Evolutionary conservation across 2,113 vertebrate genomes (phyloP).

Genomic region (Theristicus caerulescens): DNA sequence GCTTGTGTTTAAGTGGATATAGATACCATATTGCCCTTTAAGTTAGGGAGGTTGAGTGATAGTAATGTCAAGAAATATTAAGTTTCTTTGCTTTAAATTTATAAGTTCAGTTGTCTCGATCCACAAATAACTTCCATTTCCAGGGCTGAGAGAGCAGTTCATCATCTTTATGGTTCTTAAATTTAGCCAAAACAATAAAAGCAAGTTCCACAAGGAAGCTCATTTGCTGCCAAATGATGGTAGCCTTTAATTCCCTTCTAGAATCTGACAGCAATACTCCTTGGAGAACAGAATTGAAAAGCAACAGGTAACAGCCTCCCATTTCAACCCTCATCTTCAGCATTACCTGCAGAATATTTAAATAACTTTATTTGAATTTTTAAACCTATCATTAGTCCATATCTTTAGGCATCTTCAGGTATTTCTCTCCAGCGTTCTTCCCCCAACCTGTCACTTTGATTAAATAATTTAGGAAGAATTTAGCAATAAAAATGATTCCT

Average conservation of each 20-base stretch:
- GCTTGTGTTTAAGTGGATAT: not conserved
- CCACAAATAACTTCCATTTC: not conserved
- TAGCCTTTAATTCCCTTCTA: not conserved
- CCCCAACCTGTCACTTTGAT: not conserved
- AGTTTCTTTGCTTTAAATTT: not conserved
- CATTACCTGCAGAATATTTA: not conserved
- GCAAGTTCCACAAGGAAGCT: not conserved
- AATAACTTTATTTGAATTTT: not conserved
- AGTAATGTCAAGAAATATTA: not conserved
- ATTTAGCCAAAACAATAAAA: constrained; percentile 17
- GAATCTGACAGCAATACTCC: not conserved
- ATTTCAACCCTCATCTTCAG: not conserved
- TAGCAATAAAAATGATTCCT: not conserved
- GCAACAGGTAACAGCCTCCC: not conserved
- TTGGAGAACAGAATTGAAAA: not conserved
- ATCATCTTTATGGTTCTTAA: not conserved
- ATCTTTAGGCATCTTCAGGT: not conserved
- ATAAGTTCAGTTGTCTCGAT: not conserved
- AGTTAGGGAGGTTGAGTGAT: not conserved
- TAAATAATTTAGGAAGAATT: constrained; percentile 13
- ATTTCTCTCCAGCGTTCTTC: not conserved
- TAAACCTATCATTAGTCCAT: not conserved
- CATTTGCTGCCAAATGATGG: not conserved
- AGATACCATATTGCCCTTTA: not conserved
- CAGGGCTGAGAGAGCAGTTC: not conserved